These are phyloP conservation scores for Magallana gigas DNA, from an alignment of 1,140 invertebrate species.

Conservation along the genomic window DNA sequence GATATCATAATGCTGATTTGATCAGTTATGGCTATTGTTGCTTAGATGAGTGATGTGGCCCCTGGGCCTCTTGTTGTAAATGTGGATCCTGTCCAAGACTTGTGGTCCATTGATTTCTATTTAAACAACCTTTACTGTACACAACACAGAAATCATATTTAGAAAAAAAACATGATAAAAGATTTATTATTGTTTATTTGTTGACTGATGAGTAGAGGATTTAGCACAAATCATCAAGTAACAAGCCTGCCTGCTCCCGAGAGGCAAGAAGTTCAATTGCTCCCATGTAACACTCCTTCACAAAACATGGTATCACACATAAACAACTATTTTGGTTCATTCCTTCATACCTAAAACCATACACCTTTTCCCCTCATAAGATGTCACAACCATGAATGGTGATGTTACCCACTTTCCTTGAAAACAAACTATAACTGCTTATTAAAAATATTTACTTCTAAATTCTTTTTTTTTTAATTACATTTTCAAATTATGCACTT, in stretches of 20 bases:
- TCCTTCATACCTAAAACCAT: background rate
- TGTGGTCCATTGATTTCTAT: no score
- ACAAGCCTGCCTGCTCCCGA: slow-evolving; percentile 20
- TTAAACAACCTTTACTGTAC: no score
- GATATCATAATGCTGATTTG: no score
- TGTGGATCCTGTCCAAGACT: no score
- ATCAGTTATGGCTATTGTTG: no score
- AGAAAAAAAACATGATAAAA: background rate
- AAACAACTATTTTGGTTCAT: background rate
- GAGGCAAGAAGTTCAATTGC: slow-evolving; percentile 29
- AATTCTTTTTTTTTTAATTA: background rate
- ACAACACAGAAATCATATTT: background rate
- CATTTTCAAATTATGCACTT: slow-evolving; percentile 30
- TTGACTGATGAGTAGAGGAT: slow-evolving; percentile 23
- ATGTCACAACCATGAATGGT: slow-evolving; percentile 11
- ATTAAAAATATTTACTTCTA: slow-evolving; percentile 36
- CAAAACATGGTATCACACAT: background rate
- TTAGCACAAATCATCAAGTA: slow-evolving; percentile 19
- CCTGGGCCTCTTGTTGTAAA: no score
- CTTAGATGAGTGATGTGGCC: no score
- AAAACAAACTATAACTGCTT: slow-evolving; percentile 11
- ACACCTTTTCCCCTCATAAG: background rate
- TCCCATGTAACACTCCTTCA: slow-evolving; percentile 1
- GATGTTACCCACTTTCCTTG: background rate
- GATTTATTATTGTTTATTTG: slow-evolving; percentile 10